Base-by-base conservation (phyloP, 2,888 invertebrate species). In the Teleiodes luculella region DNA sequence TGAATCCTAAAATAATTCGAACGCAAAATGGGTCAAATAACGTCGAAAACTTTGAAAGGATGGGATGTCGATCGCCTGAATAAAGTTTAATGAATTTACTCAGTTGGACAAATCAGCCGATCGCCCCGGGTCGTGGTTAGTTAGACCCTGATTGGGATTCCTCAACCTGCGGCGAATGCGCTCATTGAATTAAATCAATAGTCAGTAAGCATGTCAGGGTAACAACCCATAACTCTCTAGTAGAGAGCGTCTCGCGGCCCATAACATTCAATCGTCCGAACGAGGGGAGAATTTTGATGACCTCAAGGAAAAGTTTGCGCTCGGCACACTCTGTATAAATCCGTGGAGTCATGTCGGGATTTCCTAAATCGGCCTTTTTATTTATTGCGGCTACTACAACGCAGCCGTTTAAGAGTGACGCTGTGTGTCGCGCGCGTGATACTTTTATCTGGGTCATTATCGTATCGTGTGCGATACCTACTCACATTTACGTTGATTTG, bases 251-350 rank as follows among this genome's bases (percentile, higher is more conserved):
- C 84, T 81, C 80, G 78, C 79, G 82, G 83, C 78, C 80, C 83
- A 84, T 86, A 86, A 86, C 86, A 86, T 87, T 87, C 86, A 86
- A 86, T 87, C 86, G 87, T 80, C 78, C 76, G 81, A 65, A 77
- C 86, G 85, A 79, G 78, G 83, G 80, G 75, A 78, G 86, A 86
- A 86, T 87, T 85, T 80, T 84, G 85, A 87, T 86, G 84, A 86
- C 83, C 82, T 78, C 76, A 78, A 85, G 78, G 83, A 86, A 85
- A 84, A 85, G 72, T 85, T 86, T 82, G 74, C 80, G 75, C 75
- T 78, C 33, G 70, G 77, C 80, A 83, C 80, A 85, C 82, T 83
- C 80, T 79, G 83, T 84, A 86, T 86, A 86, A 86, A 86, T 86
- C 85, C 84, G 78, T 64, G 72, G 78, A 85, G 82, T 83, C 86